These are phyloP conservation scores for Molossus alvarezi DNA, from an alignment of 2,797 vertebrate species.

Conservation along the genomic window DNA sequence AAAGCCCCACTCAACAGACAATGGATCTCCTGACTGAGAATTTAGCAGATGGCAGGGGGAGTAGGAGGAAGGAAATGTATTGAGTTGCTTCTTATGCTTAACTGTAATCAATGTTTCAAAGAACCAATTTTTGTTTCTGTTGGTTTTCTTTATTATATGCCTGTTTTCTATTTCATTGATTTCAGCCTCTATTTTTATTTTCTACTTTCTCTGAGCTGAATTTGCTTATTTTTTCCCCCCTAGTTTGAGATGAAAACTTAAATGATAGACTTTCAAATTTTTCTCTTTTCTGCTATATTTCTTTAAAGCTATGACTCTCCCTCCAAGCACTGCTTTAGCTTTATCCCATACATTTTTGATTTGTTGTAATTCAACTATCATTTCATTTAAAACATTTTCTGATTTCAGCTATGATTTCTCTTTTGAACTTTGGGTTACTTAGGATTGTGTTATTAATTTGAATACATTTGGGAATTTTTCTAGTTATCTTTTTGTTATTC, in stretches of 20 bases:
- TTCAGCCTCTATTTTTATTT: neutral
- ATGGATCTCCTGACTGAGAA: slow-evolving; percentile 25
- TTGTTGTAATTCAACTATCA: neutral
- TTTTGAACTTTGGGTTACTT: neutral
- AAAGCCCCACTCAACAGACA: slow-evolving; percentile 36
- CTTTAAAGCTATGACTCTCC: neutral
- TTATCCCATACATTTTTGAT: neutral
- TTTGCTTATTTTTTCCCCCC: neutral
- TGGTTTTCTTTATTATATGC: neutral
- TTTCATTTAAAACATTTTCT: slow-evolving; percentile 34
- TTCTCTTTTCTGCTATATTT: neutral
- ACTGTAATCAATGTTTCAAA: neutral
- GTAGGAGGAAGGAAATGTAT: neutral
- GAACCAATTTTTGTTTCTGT: neutral
- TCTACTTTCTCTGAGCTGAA: slow-evolving; percentile 15
- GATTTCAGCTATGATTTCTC: neutral
- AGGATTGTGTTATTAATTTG: slow-evolving; percentile 4
- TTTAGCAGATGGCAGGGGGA: neutral
- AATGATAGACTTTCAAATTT: neutral
- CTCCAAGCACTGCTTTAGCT: neutral
- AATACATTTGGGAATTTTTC: neutral
- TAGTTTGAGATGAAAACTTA: slow-evolving; percentile 33
- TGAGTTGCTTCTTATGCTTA: neutral
- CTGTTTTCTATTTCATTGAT: neutral
- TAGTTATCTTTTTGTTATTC: neutral